These are phyloP conservation scores for Nannoperca obscura DNA, from an alignment of 2,797 vertebrate species.

Conservation along the genomic window DNA sequence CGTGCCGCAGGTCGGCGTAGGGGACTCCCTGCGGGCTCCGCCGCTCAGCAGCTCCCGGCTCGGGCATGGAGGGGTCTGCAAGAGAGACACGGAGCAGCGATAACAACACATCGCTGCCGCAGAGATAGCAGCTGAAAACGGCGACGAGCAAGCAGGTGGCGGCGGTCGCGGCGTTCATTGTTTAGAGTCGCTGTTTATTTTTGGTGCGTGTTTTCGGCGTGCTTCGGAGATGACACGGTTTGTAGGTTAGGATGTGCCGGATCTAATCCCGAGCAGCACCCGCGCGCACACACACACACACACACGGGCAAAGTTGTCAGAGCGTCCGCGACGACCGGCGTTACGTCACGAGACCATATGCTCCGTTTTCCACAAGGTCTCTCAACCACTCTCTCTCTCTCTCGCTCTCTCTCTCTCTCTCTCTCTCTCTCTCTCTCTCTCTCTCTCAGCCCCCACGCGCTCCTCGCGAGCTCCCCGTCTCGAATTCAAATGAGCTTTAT, in stretches of 20 bases:
- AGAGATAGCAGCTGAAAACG: conserved; percentile 72
- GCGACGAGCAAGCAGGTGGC: conserved; percentile 78
- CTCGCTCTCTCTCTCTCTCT: conserved; percentile 14
- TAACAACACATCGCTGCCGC: conserved; percentile 72
- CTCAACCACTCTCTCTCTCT: neutral
- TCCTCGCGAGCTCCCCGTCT: neutral
- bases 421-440: conserved; percentile 17
- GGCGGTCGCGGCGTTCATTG: conserved; percentile 69
- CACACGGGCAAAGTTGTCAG: conserved; percentile 8
- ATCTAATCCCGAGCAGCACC: conserved; percentile 20
- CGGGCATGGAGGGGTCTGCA: conserved; percentile 89
- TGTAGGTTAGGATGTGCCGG: neutral
- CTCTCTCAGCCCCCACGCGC: no score
- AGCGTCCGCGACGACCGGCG: conserved; percentile 23
- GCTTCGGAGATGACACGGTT: neutral
- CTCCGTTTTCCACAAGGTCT: conserved; percentile 1
- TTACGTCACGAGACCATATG: conserved; percentile 73
- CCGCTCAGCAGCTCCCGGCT: conserved; percentile 88
- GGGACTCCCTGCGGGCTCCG: conserved; percentile 90
- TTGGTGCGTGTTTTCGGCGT: neutral
- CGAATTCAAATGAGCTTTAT: neutral
- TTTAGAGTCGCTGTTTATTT: neutral
- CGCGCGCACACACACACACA: conserved; percentile 6
- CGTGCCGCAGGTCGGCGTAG: conserved; percentile 89
- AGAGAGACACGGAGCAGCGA: conserved; percentile 73